Base-by-base conservation (phyloP, 2,113 vertebrate genomes). In the Odobenus rosmarus region DNA sequence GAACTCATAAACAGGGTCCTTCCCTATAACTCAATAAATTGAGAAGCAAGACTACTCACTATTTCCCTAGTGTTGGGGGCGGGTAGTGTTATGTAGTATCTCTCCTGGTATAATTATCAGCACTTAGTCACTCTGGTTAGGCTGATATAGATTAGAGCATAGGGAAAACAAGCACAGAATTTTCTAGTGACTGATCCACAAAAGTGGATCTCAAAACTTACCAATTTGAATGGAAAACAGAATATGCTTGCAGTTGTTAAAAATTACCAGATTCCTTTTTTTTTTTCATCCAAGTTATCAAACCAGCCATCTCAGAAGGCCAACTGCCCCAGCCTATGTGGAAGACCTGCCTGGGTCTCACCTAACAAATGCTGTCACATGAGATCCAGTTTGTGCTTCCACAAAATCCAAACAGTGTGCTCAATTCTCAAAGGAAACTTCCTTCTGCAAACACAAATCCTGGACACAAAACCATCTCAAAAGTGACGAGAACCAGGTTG, bases 381-480 rank as follows among this genome's bases (percentile, higher is more conserved):
- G 33, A 80, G 55, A 87, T 93, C 51, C 82, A 97, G 33, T 86
- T 51, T 69, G 18, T 84, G 28, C 51, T 90, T 97, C 96, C 71
- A 42, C 69, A 97, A 93, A 97, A 96, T 74, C 84, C 83, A 95
- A 95, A 83, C 21, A 85, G 39, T 3, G 1, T 93, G 42, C 33
- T 72, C 74, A 62, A 90, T 55, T 88, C 92, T 93, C 79, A 87
- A 81, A 87, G 67, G 83, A 88, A 93, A 59, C 26, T 80, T 92
- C 61, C 59, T 94, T 95, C 85, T 62, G 95, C 90, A 93, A 94
- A 92, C 79, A 93, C 87, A 97, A 97, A 98, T 96, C 89, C 69
- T 84, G 23, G 76, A 55, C 4, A 95, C 55, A 96, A 93, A 96
- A 64, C 46, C 67, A 84, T 89, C 79, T 77, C 93, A 61, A 93